A percentile compares a stretch with the other conserved stretches of the same genome.
Evolutionary conservation across 2,888 invertebrate species (phyloP).

Genomic region (Matsumyia berberina): DNA sequence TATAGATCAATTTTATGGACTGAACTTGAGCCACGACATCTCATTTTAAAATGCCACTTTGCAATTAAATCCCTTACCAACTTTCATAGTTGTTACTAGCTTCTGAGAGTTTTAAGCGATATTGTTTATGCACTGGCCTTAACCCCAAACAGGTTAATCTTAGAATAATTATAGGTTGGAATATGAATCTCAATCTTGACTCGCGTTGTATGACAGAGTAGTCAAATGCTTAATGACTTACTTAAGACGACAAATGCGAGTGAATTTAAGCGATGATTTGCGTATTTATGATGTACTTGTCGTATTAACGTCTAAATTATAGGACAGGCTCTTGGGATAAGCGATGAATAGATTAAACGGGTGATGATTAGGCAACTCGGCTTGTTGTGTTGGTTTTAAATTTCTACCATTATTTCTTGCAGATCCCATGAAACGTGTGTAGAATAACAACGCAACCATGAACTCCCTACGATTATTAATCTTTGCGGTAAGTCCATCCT

Average conservation of each 20-base stretch:
- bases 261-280: constrained; percentile 7
- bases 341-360: constrained; percentile 25
- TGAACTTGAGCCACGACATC: constrained; percentile 15
- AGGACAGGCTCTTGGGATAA: constrained; percentile 24
- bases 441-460: constrained; percentile 21
- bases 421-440: constrained; percentile 44
- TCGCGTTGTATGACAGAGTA: constrained; percentile 34
- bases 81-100: background rate
- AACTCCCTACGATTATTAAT: constrained; percentile 39
- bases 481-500: constrained; percentile 34
- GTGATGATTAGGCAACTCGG: constrained; percentile 28
- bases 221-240: constrained; percentile 28
- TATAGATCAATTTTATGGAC: background rate
- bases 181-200: constrained; percentile 20
- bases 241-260: background rate
- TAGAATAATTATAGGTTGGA: constrained; percentile 47
- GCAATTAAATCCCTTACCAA: background rate
- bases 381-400: background rate
- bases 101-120: background rate
- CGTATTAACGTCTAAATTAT: constrained; percentile 17
- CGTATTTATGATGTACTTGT: background rate
- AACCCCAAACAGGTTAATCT: constrained; percentile 61
- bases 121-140: constrained; percentile 50
- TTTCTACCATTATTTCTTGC: background rate
- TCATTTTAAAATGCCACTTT: background rate